Conservation (phyloP, 2,888 invertebrate genomes). For the Dasysyrphus albostriatus region DNA sequence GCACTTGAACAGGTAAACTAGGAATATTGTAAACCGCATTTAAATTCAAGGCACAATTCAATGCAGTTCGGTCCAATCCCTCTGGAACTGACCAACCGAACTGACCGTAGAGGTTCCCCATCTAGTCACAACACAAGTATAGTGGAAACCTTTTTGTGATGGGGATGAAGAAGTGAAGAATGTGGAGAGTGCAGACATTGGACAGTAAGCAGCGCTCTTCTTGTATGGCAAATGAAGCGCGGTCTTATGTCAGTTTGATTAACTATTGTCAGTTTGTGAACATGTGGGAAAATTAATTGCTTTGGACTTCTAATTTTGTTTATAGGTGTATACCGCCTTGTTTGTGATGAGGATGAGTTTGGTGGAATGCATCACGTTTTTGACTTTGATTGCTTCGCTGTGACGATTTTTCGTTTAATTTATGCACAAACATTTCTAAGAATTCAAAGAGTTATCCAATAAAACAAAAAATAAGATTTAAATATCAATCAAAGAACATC, state of each 20-base stretch:
- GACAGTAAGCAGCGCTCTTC: slow-evolving; percentile 23
- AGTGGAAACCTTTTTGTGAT: slow-evolving; percentile 43
- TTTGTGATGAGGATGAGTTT: slow-evolving; percentile 5
- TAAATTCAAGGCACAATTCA: slow-evolving; percentile 62
- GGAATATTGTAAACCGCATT: slow-evolving; percentile 53
- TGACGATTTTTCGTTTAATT: neutral
- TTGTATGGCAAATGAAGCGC: slow-evolving; percentile 47
- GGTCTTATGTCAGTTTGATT: slow-evolving; percentile 69
- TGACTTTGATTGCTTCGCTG: slow-evolving; percentile 35
- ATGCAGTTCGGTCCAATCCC: slow-evolving; percentile 25
- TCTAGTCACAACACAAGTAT: neutral
- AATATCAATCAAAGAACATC: neutral
- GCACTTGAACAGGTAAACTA: slow-evolving; percentile 70
- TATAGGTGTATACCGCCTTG: slow-evolving; percentile 23
- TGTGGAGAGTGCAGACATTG: slow-evolving; percentile 19
- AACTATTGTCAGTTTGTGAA: slow-evolving; percentile 68
- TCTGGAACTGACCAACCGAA: slow-evolving; percentile 1
- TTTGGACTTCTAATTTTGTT: slow-evolving; percentile 55
- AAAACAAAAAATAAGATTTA: neutral
- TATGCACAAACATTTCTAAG: slow-evolving; percentile 18
- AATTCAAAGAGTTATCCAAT: neutral
- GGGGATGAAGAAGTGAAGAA: slow-evolving; percentile 26
- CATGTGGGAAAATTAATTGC: slow-evolving; percentile 69
- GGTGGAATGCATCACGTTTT: slow-evolving; percentile 54
- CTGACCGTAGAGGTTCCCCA: slow-evolving; percentile 47